These are phyloP conservation scores for Drosophila athabasca DNA, from an alignment of 1,140 invertebrate genomes.

Conservation along the genomic window DNA sequence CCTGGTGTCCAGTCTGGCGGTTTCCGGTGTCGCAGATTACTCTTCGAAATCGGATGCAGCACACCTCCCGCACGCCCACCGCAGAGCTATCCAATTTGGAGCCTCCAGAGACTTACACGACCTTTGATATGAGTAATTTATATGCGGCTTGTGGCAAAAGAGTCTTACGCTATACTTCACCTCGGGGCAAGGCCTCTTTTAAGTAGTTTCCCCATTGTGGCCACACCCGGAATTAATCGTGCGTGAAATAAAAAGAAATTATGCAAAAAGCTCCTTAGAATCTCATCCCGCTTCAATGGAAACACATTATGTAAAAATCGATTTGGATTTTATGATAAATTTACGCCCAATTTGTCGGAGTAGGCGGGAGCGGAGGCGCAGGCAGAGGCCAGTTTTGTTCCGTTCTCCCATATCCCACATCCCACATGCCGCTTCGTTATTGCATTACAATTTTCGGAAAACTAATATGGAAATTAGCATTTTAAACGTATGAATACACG, in stretches of 20 bases:
- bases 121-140: conserved; percentile 71
- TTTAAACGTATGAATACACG: conserved; percentile 80
- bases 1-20: conserved; percentile 47
- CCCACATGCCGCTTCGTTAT: conserved; percentile 27
- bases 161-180: conserved; percentile 16
- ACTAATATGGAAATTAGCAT: conserved; percentile 81
- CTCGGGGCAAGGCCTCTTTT: conserved; percentile 29
- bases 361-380: background rate
- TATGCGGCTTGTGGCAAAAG: conserved; percentile 60
- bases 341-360: conserved; percentile 69
- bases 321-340: conserved; percentile 73
- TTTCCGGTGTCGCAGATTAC: conserved; percentile 68
- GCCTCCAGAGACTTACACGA: conserved; percentile 64
- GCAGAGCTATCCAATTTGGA: conserved; percentile 40
- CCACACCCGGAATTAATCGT: conserved; percentile 66
- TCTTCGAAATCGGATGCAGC: conserved; percentile 31
- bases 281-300: background rate
- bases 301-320: conserved; percentile 51
- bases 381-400: too few relatives aligned
- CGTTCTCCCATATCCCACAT: background rate
- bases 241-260: conserved; percentile 82
- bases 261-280: conserved; percentile 51
- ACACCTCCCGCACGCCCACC: conserved; percentile 7
- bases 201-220: conserved; percentile 48
- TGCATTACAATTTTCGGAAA: conserved; percentile 59